These are phyloP conservation scores for Holcopasites calliopsidis DNA, from an alignment of 1,140 invertebrate genomes.

Conservation along the genomic window DNA sequence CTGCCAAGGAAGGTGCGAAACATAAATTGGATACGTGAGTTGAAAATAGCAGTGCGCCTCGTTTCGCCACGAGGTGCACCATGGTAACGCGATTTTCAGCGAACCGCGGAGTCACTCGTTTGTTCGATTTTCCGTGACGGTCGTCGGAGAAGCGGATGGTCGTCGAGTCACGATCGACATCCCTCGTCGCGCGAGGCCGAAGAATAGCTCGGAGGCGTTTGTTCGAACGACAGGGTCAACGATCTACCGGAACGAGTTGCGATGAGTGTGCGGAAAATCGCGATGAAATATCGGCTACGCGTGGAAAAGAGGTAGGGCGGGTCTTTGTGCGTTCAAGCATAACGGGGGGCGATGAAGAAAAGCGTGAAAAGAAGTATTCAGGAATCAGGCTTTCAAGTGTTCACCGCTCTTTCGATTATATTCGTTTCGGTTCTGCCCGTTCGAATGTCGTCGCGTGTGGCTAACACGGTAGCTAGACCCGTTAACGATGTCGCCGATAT, in stretches of 20 bases:
- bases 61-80: not conserved
- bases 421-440: not conserved
- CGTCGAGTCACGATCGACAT: constrained; percentile 49
- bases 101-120: constrained; percentile 41
- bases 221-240: constrained; percentile 36
- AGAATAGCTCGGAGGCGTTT: constrained; percentile 46
- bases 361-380: constrained; percentile 17
- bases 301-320: not conserved
- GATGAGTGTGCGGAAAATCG: constrained; percentile 51
- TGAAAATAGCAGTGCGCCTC: constrained; percentile 42
- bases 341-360: not conserved
- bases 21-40: constrained; percentile 65
- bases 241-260: constrained; percentile 20
- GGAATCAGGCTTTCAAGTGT: not conserved
- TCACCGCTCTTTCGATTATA: not conserved
- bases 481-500: not conserved
- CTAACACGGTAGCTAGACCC: not conserved
- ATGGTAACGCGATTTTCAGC: not conserved
- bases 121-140: constrained; percentile 36
- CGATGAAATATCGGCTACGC: constrained; percentile 38
- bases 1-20: constrained; percentile 44
- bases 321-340: constrained; percentile 22
- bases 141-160: constrained; percentile 15
- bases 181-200: not conserved
- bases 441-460: not conserved